Base-by-base conservation (phyloP, 2,113 vertebrate species). In the Pimephales promelas region DNA sequence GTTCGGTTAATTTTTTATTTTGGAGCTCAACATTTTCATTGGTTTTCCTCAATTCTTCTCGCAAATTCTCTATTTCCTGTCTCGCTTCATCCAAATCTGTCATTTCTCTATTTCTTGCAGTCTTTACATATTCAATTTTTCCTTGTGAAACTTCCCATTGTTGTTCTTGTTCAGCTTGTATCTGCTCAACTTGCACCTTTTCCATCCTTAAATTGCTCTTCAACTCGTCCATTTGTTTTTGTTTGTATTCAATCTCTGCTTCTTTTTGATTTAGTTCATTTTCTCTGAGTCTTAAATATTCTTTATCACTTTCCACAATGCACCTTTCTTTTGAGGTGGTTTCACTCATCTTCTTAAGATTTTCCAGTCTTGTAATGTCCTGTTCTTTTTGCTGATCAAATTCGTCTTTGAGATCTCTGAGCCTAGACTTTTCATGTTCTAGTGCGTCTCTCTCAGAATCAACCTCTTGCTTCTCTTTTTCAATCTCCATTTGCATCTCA, bases 371-470 rank as follows among this genome's bases (percentile, higher is more conserved):
- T 22, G 24, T 26, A 28, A 52, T 18, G 26, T 49, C 49, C 18
- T 45, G 13, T 75, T 75, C 62, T 57, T 54, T 70, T 84, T 79
- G 47, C 66, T 81, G 22, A 70, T 70, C 34, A n/a, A 78, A n/a
- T 79, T 71, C 36, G 40, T 79, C 49, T 70, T 84, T 56, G 24
- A 84, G 76, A 31, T 87, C 84, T 71, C 75, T 68, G 22, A 31
- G 84, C 13, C 79, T 74, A 34, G 71, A 74, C 45, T 75, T 81
- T 68, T 16, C 45, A 79, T 84, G 83, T 85, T 84, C 85, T 87
- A 36, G 5, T 64, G 70, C 26, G 64, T 61, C 70, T 82, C 86
- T 90, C 26, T 74, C 77, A 78, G 88, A 89, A 3, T 45, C 24
- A 28, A 88, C 18, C 0, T 86, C 59, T 11, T 34, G 89, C 47